These are phyloP conservation scores for Leucoraja erinaceus DNA, from an alignment of 2,113 vertebrate genomes.

Conservation along the genomic window DNA sequence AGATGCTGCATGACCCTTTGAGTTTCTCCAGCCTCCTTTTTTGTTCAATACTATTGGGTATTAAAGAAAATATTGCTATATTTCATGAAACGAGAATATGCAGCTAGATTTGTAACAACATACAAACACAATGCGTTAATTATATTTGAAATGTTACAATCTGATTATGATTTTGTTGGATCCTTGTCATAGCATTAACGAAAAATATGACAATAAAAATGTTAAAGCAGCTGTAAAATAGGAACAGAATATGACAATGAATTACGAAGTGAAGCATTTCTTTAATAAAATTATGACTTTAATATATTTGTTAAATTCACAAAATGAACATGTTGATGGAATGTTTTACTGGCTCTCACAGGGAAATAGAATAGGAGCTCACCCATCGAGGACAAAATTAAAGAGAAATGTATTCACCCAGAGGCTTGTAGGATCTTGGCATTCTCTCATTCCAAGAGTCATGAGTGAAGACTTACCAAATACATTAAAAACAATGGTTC, in stretches of 20 bases:
- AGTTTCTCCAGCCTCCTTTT: too few relatives aligned
- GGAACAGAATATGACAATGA: neutral
- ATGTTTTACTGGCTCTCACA: neutral
- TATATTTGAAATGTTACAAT: neutral
- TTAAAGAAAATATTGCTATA: neutral
- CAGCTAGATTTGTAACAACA: neutral
- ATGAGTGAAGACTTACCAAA: too few relatives aligned
- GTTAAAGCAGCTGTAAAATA: neutral
- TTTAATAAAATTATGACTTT: neutral
- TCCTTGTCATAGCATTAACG: neutral
- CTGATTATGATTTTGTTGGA: neutral
- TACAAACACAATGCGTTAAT: neutral
- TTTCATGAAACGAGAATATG: neutral
- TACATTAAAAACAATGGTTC: too few relatives aligned
- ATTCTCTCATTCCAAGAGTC: too few relatives aligned
- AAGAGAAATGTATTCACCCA: neutral
- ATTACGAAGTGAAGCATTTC: neutral
- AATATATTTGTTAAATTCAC: neutral
- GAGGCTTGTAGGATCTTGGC: neutral
- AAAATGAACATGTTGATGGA: neutral
- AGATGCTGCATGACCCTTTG: too few relatives aligned
- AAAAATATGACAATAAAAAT: neutral
- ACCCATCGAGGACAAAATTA: too few relatives aligned
- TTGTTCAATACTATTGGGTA: neutral
- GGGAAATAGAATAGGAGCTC: too few relatives aligned